These are phyloP conservation scores for Acropternis orthonyx DNA, from an alignment of 2,797 vertebrate genomes.

Conservation along the genomic window DNA sequence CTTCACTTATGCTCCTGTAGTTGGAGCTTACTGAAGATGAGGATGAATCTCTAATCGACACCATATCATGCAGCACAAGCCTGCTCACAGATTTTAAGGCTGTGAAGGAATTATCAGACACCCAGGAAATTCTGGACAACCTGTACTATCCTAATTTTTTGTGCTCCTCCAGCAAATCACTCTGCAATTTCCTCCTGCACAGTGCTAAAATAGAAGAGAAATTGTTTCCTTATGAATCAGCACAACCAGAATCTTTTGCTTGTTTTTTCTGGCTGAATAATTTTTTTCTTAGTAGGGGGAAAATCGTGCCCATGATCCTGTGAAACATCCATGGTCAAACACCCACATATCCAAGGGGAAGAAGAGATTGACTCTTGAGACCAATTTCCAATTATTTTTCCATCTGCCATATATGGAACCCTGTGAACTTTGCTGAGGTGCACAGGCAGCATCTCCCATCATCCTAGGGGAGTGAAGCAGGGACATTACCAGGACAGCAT, in stretches of 20 bases:
- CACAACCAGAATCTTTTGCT: not conserved
- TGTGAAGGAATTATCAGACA: not conserved
- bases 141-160: not conserved
- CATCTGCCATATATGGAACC: not conserved
- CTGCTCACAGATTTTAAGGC: not conserved
- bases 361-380: not conserved
- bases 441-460: not conserved
- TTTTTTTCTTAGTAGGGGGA: not conserved
- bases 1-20: not conserved
- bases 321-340: not conserved
- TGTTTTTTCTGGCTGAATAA: conserved; percentile 33
- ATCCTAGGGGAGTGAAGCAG: not conserved
- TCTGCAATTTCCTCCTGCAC: not conserved
- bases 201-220: conserved; percentile 28
- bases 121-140: not conserved
- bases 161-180: not conserved
- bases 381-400: not conserved
- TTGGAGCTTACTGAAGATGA: not conserved
- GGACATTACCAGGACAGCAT: rapidly evolving
- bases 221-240: conserved; percentile 59
- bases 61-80: not conserved
- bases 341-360: not conserved
- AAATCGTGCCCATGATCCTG: not conserved
- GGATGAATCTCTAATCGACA: not conserved
- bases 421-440: not conserved